Evolutionary conservation across 2,888 invertebrate species (phyloP).

Genomic region (Flabesymbios commensalis): DNA sequence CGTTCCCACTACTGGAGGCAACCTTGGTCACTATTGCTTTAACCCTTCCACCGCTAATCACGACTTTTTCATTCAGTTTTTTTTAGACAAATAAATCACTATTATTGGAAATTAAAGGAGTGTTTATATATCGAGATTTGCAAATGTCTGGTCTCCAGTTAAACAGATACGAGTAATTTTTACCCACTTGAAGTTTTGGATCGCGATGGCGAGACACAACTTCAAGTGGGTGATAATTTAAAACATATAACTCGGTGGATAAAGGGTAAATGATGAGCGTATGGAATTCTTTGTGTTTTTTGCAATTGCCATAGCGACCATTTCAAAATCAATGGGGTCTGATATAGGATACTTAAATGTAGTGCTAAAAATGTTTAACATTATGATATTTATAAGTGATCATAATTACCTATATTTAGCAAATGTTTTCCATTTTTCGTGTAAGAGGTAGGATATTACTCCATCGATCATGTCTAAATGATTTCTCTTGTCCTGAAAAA

Average conservation of each 20-base stretch:
- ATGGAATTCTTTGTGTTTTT: neutral
- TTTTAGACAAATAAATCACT: no score
- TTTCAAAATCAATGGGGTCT: neutral
- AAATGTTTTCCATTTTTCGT: constrained; percentile 98
- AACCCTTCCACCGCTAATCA: no score
- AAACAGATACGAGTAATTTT: no score
- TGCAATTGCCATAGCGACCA: neutral
- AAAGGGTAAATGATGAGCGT: neutral
- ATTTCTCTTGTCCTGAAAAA: constrained; percentile 81
- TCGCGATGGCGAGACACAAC: neutral
- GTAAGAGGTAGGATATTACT: constrained; percentile 86
- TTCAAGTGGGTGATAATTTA: neutral
- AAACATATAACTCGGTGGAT: neutral
- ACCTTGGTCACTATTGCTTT: no score
- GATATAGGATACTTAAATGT: neutral
- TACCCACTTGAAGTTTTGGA: no score
- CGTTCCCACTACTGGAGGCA: no score
- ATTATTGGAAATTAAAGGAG: no score
- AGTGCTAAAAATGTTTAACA: no score
- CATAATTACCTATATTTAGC: constrained; percentile 67
- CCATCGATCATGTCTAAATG: constrained; percentile 95
- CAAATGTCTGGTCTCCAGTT: no score
- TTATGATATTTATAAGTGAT: no score
- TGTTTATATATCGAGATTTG: no score
- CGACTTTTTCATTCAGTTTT: no score